phyloP scores from a whole-genome alignment of 37 sponge, comb jelly and placozoan species.

The Spongilla lacustris region DNA sequence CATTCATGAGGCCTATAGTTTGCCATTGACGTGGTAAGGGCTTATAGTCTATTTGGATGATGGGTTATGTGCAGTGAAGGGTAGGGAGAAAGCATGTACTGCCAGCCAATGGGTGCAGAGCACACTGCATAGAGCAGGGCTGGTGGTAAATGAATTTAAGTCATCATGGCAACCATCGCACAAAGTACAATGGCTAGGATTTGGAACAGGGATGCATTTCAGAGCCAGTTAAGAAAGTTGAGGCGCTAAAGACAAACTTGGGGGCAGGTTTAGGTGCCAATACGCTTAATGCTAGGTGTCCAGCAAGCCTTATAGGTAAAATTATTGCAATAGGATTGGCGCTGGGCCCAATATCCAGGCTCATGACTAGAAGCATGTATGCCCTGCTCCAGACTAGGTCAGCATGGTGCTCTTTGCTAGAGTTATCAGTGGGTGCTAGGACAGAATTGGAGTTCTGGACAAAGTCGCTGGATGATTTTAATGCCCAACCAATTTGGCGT shows the following conservation, averaged over 20 bases:
- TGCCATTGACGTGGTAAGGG: constrained; percentile 15
- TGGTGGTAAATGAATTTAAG: constrained; percentile 3
- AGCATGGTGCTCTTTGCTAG: not conserved
- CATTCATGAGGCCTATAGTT: constrained; percentile 25
- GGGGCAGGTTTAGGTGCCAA: not conserved
- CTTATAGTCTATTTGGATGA: constrained; percentile 37
- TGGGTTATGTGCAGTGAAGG: constrained; percentile 12
- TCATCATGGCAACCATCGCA: not conserved
- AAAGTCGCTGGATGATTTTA: too few species aligned
- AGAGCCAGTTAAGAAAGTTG: not conserved
- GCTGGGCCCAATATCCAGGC: too few species aligned
- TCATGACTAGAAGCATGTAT: too few species aligned
- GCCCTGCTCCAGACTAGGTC: not conserved
- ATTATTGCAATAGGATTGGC: too few species aligned
- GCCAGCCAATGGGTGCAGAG: too few species aligned
- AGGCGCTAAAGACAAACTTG: too few species aligned
- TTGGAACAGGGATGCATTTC: not conserved
- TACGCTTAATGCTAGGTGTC: not conserved
- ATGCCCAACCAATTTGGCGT: constrained; percentile 22
- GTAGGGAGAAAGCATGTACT: not conserved
- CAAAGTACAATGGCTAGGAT: constrained; percentile 14
- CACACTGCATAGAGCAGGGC: not conserved
- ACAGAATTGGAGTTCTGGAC: constrained; percentile 26
- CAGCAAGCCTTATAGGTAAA: constrained; percentile 21
- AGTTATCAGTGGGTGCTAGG: not conserved